Evolutionary conservation across 1,140 invertebrate genomes (phyloP).

Genomic region (Eriosoma lanigerum): DNA sequence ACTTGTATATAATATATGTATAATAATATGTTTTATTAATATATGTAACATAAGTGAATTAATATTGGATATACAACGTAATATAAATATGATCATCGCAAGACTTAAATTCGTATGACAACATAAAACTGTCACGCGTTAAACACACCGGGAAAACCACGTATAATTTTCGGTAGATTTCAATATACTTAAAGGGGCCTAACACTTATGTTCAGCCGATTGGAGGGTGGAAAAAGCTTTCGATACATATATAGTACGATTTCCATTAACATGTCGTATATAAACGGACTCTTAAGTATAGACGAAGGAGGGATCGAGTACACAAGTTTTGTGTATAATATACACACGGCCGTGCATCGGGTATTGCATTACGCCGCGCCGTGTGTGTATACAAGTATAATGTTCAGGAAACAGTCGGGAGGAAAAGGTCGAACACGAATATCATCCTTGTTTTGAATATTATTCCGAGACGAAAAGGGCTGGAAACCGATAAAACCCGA

Average conservation of each 20-base stretch:
- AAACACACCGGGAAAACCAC: not conserved
- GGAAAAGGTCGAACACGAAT: slow-evolving; percentile 1
- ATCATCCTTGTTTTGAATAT: slow-evolving; percentile 41
- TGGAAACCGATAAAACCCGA: slow-evolving; percentile 36
- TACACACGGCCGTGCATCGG: not conserved
- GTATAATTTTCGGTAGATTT: slow-evolving; percentile 14
- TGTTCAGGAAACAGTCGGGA: not conserved
- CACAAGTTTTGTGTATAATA: slow-evolving; percentile 17
- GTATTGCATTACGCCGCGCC: not conserved
- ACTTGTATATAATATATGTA: too few relatives aligned
- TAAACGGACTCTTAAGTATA: slow-evolving; percentile 2
- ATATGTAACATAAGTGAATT: too few relatives aligned
- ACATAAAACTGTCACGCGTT: slow-evolving; percentile 32
- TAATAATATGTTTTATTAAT: too few relatives aligned
- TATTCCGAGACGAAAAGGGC: slow-evolving; percentile 21
- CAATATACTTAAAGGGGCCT: slow-evolving; percentile 5
- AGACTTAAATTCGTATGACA: not conserved
- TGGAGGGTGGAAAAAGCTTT: slow-evolving; percentile 33
- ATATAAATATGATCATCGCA: too few relatives aligned
- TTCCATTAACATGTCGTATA: slow-evolving; percentile 42
- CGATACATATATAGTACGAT: slow-evolving; percentile 16
- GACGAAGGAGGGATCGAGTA: not conserved
- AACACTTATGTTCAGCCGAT: not conserved
- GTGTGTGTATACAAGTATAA: not conserved
- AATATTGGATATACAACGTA: too few relatives aligned